Evolutionary conservation across 2,113 vertebrate genomes (phyloP).

Genomic region (Falcunculus frontatus): DNA sequence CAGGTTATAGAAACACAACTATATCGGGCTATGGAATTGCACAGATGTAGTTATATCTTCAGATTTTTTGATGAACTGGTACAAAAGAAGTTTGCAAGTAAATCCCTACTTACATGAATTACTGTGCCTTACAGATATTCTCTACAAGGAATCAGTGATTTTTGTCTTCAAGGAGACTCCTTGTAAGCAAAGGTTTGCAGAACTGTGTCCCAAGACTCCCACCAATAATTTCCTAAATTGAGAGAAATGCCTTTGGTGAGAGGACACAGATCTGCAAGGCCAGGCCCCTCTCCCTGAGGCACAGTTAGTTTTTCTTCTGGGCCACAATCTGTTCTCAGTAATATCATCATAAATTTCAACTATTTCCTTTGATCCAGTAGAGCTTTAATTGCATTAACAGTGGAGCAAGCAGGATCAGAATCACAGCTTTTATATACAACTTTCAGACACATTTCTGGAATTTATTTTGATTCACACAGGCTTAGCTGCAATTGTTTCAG

Average conservation of each 20-base stretch:
- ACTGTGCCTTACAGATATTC: not conserved
- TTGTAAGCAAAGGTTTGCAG: not conserved
- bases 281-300: not conserved
- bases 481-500: not conserved
- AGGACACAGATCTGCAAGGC: not conserved
- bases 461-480: not conserved
- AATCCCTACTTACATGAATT: not conserved
- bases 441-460: not conserved
- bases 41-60: accelerated
- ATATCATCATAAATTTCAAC: not conserved
- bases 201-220: not conserved
- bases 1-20: not conserved
- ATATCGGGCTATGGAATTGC: accelerated
- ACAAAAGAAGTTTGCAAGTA: not conserved
- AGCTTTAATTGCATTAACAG: not conserved
- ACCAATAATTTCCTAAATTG: not conserved
- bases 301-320: not conserved
- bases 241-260: not conserved
- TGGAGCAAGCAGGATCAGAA: not conserved
- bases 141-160: not conserved
- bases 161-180: not conserved
- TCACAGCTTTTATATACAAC: not conserved
- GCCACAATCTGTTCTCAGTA: not conserved
- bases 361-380: not conserved
- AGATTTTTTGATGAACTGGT: not conserved